Conservation (phyloP, 2,113 vertebrate species). For the Chauna torquata region DNA sequence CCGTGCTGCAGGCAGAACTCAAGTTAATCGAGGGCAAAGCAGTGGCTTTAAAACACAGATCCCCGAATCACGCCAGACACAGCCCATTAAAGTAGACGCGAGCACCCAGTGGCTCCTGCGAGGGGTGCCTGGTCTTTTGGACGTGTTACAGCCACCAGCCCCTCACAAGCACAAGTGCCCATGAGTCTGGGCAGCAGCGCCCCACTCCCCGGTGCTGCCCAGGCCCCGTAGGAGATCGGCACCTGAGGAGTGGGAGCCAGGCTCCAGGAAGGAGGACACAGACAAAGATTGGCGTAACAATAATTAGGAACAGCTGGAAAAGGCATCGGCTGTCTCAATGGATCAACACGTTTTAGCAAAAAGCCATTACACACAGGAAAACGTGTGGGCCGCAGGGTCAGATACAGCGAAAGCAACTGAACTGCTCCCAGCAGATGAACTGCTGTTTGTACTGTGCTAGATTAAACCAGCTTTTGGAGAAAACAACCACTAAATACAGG, state of each 20-base stretch:
- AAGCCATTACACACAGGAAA: background rate
- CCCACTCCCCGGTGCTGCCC: too few species aligned
- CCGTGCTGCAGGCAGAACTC: background rate
- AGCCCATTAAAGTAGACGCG: accelerated
- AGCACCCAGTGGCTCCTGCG: too few species aligned
- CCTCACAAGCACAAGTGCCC: too few species aligned
- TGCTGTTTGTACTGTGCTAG: background rate
- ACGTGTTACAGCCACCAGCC: too few species aligned
- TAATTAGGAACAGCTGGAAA: background rate
- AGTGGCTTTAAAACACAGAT: background rate
- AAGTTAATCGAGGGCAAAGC: background rate
- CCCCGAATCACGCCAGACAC: background rate
- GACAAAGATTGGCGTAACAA: background rate
- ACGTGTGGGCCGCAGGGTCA: background rate
- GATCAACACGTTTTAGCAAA: background rate
- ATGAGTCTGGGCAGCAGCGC: too few species aligned
- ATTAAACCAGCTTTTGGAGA: background rate
- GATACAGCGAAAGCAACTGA: background rate
- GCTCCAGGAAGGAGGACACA: too few species aligned
- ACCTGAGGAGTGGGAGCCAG: too few species aligned
- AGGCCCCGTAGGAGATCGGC: too few species aligned
- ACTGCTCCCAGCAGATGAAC: background rate
- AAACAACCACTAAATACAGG: background rate
- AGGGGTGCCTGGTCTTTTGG: too few species aligned
- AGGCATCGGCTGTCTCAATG: background rate